Evolutionary conservation across 2,888 invertebrate species (phyloP).

Genomic region (Polyommatus iphigenia): DNA sequence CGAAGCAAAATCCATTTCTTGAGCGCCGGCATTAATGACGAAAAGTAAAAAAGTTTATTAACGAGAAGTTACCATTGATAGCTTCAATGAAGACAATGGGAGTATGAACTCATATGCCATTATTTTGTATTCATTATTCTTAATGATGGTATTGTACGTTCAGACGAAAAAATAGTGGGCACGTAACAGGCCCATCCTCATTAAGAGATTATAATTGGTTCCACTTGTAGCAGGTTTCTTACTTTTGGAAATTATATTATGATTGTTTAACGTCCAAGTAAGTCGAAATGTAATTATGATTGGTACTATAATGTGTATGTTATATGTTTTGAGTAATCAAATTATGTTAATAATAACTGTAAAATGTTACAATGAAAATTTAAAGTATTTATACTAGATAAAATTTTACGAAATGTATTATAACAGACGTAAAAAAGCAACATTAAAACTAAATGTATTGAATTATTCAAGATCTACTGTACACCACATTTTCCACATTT

Average conservation of each 20-base stretch:
- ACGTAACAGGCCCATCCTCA: conserved; percentile 3
- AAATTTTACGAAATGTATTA: no score
- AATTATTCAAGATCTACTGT: no score
- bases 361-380: no score
- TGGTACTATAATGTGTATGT: background rate
- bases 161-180: conserved; percentile 8
- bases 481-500: no score
- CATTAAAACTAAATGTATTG: no score
- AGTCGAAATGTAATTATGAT: background rate
- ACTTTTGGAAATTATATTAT: background rate
- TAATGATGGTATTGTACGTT: background rate
- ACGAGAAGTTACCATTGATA: conserved; percentile 8
- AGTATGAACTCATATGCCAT: background rate
- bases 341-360: no score
- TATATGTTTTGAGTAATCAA: no score
- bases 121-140: conserved; percentile 26
- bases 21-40: background rate
- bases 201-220: conserved; percentile 14
- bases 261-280: background rate
- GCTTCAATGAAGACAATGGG: background rate
- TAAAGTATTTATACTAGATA: no score
- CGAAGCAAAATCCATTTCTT: background rate
- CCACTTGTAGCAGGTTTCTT: background rate
- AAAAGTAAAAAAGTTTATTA: background rate
- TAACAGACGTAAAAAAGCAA: no score